Conservation (phyloP, 2,797 vertebrate genomes). For the Hirundo rustica region DNA sequence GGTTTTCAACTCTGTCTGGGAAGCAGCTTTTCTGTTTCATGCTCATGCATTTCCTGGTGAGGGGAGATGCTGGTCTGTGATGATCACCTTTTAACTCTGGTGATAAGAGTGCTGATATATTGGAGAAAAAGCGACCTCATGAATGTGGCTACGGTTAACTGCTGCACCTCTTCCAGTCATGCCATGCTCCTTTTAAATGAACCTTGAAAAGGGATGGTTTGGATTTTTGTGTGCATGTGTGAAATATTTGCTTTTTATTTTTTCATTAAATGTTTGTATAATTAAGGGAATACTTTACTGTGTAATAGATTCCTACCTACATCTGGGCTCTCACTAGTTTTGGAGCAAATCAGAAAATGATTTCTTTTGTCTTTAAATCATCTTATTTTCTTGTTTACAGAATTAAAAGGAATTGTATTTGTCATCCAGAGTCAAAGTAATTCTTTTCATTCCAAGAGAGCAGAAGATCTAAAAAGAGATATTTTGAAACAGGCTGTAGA, state of each 20-base stretch:
- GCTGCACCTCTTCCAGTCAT: background rate
- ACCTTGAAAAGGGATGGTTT: background rate
- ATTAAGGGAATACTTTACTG: background rate
- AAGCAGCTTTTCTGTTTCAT: background rate
- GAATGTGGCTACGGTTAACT: background rate
- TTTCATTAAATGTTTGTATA: background rate
- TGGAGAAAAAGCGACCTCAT: background rate
- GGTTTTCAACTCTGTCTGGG: background rate
- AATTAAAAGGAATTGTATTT: conserved; percentile 89
- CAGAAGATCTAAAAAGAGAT: conserved; percentile 80
- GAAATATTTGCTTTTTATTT: background rate
- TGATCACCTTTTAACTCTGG: background rate
- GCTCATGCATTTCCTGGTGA: background rate
- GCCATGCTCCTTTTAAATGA: background rate
- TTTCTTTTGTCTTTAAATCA: background rate
- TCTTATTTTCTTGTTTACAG: conserved; percentile 79
- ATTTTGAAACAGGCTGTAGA: conserved; percentile 83
- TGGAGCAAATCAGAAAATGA: background rate
- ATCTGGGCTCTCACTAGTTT: background rate
- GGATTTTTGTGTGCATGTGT: background rate
- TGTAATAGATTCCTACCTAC: background rate
- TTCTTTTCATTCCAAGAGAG: conserved; percentile 88
- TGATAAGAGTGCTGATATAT: background rate
- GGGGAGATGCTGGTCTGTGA: background rate
- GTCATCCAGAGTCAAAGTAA: conserved; percentile 96